Base-by-base conservation (phyloP, 2,797 vertebrate genomes). In the Labroides dimidiatus region DNA sequence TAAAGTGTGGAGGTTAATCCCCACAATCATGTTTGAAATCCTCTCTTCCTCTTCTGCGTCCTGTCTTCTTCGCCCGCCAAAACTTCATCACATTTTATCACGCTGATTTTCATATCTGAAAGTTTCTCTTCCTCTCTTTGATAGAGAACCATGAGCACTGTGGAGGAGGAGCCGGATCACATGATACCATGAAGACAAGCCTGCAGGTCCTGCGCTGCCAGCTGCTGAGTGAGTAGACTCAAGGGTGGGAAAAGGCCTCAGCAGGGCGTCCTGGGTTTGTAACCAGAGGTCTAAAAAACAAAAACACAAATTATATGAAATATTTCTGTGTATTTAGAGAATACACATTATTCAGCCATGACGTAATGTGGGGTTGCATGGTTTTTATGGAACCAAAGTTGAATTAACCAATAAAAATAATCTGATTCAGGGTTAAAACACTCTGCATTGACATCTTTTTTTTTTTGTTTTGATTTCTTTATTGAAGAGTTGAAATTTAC, bases 171-270 rank as follows among this genome's bases (percentile, higher is more conserved):
- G 87, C 95, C 95, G 94, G 97, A 97, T 92, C 96, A 97, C 94
- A 97, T 97, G 95, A 97, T 98, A 99, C 96, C 98, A 99, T 99
- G 98, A 99, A 98, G 98, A 98, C 95, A 95, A 96, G 96, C 94
- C 96, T 95, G 95, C 96, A 96, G 95, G 96, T 96, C 95, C 96
- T 98, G 95, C 95, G 94, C 95, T 96, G 95, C 95, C 96, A 96
- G 96, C 96, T 98, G 93, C 96, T 98, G 95, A 96, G 98, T 99
- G 95, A 96, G 98, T 97, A 52, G 55, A 80, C 48, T 51, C 21
- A 4, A 4, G 17, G 37, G 20, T 19, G 37, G 19, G 6, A 4
- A 11, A 4, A 15, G 17, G 19, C 23, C 27, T 53, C 24, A 33
- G 15, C 30, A 39, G 37, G 43, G 58, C 15, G 10, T 42, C 24